Conservation (phyloP, 2,888 invertebrate species). For the Synergus gifuensis region DNA sequence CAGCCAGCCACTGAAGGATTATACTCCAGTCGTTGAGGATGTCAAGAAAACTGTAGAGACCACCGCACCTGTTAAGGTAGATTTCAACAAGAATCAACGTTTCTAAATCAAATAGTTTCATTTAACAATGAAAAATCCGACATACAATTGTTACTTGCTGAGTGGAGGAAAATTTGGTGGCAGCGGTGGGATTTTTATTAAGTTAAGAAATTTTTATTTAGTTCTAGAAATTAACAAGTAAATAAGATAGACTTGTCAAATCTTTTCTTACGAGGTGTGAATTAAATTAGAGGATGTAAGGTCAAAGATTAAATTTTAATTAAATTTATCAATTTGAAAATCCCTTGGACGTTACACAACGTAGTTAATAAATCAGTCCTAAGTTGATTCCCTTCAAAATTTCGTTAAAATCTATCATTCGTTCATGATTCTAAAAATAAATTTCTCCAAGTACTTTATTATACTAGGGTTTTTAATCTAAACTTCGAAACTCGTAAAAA, state of each 20-base stretch:
- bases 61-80: conserved; percentile 33
- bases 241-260: too few species aligned
- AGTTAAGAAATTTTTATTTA: too few species aligned
- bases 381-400: neutral
- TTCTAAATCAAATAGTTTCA: too few species aligned
- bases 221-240: too few species aligned
- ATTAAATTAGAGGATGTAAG: too few species aligned
- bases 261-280: too few species aligned
- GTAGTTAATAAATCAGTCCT: neutral
- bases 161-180: too few species aligned
- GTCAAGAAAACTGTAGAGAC: conserved; percentile 26
- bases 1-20: conserved; percentile 38
- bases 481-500: too few species aligned
- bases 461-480: neutral
- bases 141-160: too few species aligned
- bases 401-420: neutral
- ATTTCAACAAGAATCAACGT: neutral
- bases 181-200: too few species aligned
- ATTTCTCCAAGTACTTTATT: neutral
- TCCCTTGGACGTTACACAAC: neutral
- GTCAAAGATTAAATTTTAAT: too few species aligned
- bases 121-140: neutral
- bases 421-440: neutral
- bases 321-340: too few species aligned
- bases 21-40: neutral